Percentiles rank a stretch among this genome's conserved stretches.
phyloP scores from a whole-genome alignment of 2,797 vertebrate genomes.

The Spondyliosoma cantharus region DNA sequence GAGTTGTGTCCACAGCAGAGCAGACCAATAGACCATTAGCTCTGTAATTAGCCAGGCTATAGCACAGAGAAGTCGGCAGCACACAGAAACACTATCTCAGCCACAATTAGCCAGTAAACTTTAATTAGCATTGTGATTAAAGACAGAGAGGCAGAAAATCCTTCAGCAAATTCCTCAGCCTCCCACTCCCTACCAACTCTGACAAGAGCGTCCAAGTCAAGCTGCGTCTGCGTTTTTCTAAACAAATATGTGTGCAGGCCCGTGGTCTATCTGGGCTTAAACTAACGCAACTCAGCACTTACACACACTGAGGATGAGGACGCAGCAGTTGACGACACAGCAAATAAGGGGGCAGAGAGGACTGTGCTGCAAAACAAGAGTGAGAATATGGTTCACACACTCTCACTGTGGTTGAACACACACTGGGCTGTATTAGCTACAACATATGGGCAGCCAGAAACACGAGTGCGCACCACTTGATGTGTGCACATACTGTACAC shows the following conservation, averaged over 20 bases:
- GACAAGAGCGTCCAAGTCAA: conserved; percentile 69
- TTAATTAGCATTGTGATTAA: conserved; percentile 84
- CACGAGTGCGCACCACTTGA: background rate
- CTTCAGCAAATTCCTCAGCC: conserved; percentile 75
- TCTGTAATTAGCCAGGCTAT: conserved; percentile 78
- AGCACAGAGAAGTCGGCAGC: conserved; percentile 61
- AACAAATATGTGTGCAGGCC: conserved; percentile 73
- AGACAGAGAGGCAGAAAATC: conserved; percentile 78
- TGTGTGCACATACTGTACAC: background rate
- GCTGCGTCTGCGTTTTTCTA: conserved; percentile 77
- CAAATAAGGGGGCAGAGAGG: conserved; percentile 50
- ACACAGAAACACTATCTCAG: conserved; percentile 76
- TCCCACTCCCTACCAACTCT: conserved; percentile 65
- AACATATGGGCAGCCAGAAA: conserved; percentile 10
- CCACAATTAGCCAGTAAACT: conserved; percentile 83
- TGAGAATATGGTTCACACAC: background rate
- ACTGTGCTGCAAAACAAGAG: conserved; percentile 52
- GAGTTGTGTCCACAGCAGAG: conserved; percentile 62
- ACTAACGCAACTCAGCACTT: conserved; percentile 75
- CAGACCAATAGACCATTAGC: conserved; percentile 77
- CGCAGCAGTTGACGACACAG: conserved; percentile 65
- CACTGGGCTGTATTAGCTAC: background rate
- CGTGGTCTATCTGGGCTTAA: conserved; percentile 72
- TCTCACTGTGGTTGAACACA: background rate
- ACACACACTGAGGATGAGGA: conserved; percentile 50